Base-by-base conservation (phyloP, 2,888 invertebrate genomes). In the Bellardia pandia region DNA sequence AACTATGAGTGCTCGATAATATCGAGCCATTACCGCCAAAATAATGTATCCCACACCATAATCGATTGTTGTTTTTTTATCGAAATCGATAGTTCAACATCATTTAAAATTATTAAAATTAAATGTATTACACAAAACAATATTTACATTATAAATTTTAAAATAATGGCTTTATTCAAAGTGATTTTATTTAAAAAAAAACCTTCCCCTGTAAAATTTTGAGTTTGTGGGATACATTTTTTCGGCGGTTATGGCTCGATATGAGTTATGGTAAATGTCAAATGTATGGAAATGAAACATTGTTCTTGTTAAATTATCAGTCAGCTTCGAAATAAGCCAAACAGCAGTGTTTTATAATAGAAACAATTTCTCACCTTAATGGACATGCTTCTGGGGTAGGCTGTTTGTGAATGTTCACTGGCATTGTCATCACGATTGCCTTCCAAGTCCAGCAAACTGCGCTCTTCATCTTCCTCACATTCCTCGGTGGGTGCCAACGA, bases 401-500 rank as follows among this genome's bases (percentile, higher is more conserved):
- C 90, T 72, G 90, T 81, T 64, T 92, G 92, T 45, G 92, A 90
- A 66, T 90, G 89, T 86, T 91, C 91, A 62, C 90, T 91, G 53
- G 88, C 90, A 64, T 91, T 89, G 91, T 90, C 86, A 90, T 94
- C 86, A 93, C 94, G 90, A 37, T 82, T 86, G 42, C 45, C 88
- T 51, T 91, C 91, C 69, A 92, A 77, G 13, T 91, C 92, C 16
- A 92, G 88, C 89, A 96, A 94, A 90, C 96, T 95, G 89, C 95
- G 94, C 89, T 96, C 96, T 89, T 96, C 96, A 89, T 92, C 92
- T 30, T 92, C 92, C 3, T 92, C 92, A 42, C 89, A 97, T 86
- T 96, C 96, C 89, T 97, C 97, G 42, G 96, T 96, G 84, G 96
- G 96, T 76, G 96, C 94, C 91, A 96, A 95, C 33, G 96, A 95